Evolutionary conservation across 1,140 invertebrate genomes (phyloP), one percentile per base, ranked within the genome.

Genomic region (Penaeus japonicus): DNA sequence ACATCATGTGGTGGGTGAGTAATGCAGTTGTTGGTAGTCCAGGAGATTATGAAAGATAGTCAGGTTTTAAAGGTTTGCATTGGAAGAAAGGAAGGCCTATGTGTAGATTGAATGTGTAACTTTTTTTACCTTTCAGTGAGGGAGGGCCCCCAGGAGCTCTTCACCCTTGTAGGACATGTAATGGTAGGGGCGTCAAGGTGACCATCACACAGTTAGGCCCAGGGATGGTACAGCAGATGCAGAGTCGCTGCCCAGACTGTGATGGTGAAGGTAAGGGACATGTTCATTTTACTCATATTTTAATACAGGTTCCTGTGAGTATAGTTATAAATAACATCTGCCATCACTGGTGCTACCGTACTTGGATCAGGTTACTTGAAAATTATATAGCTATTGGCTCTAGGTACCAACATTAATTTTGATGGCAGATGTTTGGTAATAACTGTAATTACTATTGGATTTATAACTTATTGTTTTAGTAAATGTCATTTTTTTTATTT

Each of bases 201-300:
- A 89, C 91, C 53, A 91, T 92, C 20, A 91, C 92, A 22, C 93
- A 93, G 82, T 89, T 94, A 18, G 93, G 93, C 20, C 93, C 93
- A 20, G 93, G 93, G 24, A 93, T 94, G 93, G 91, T 94, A 55
- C 86, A 88, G 80, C 93, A 94, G 85, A 93, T 93, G 91, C 92
- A 93, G 85, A 85, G 90, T n/a, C 87, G 89, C 7, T 93, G 99
- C 93, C 91, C 92, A 10, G 96, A 98, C n/a, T 99, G 99, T 92
- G 93, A 95, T 53, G 99, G 99, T 30, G 94, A 96, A 91, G 96
- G 98, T 59, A 54, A 57, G 78, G 22, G 12, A 10, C 24, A 10
- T 27, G 22, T n/a, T 15, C 0, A 53, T 17, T 79, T 80, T 20
- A 47, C n/a, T 22, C 3, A 27, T 17, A 27, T 30, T 22, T 12